phyloP scores from a whole-genome alignment of 2,113 vertebrate genomes.

The Opisthocomus hoazin region DNA sequence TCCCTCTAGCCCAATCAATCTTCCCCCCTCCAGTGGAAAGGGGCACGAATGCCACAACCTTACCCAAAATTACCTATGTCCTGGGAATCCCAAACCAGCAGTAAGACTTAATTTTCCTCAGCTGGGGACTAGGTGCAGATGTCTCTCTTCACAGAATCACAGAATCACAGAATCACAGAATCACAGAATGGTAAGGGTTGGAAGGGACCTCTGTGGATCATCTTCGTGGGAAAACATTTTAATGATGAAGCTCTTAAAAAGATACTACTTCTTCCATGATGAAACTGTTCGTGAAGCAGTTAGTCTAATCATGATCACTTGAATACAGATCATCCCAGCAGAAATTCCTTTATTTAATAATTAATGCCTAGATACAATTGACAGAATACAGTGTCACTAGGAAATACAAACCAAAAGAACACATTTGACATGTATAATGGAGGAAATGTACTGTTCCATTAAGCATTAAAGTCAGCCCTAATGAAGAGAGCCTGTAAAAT shows the following conservation, averaged over 20 bases:
- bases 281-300: not conserved
- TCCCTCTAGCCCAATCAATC: not conserved
- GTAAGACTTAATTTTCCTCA: not conserved
- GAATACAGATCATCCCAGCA: not conserved
- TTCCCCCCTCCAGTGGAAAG: not conserved
- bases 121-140: not conserved
- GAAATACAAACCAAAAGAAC: not conserved
- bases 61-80: not conserved
- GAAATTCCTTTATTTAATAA: conserved; percentile 31
- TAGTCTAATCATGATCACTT: not conserved
- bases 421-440: not conserved
- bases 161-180: too few species aligned
- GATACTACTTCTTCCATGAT: not conserved
- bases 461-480: not conserved
- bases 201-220: too few species aligned
- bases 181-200: too few species aligned
- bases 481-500: not conserved
- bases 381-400: not conserved
- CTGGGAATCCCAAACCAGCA: not conserved
- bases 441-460: not conserved
- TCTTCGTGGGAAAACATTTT: not conserved
- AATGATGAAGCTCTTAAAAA: not conserved
- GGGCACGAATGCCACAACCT: not conserved
- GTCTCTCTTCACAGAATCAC: not conserved
- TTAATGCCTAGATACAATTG: not conserved